phyloP scores from a whole-genome alignment of 2,888 invertebrate genomes.

The Drosophila ustulata region DNA sequence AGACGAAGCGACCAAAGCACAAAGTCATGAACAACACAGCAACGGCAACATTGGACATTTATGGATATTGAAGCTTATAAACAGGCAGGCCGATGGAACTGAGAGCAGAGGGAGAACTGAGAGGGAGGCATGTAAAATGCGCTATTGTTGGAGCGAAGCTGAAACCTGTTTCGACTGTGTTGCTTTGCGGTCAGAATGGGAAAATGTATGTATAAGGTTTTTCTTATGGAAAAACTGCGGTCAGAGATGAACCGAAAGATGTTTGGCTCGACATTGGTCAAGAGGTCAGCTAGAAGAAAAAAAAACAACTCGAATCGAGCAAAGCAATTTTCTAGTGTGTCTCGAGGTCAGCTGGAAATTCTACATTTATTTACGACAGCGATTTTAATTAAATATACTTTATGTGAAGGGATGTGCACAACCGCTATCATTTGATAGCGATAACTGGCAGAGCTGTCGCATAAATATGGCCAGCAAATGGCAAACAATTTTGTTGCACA shows the following conservation, averaged over 20 bases:
- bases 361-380: constrained; percentile 39
- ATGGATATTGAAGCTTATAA: constrained; percentile 80
- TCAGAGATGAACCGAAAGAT: constrained; percentile 24
- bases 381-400: constrained; percentile 57
- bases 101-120: not conserved
- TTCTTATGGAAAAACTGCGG: constrained; percentile 57
- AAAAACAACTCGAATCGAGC: constrained; percentile 6
- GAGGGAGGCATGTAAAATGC: constrained; percentile 31
- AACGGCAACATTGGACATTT: constrained; percentile 74
- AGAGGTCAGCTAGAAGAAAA: constrained; percentile 48
- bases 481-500: constrained; percentile 57
- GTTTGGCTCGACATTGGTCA: constrained; percentile 30
- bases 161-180: constrained; percentile 62
- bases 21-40: constrained; percentile 70
- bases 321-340: constrained; percentile 35
- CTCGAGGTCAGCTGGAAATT: constrained; percentile 42
- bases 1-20: constrained; percentile 37
- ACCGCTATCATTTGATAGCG: constrained; percentile 28
- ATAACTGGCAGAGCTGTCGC: constrained; percentile 31
- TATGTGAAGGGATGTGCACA: constrained; percentile 10
- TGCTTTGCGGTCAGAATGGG: constrained; percentile 37
- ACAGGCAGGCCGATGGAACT: constrained; percentile 53
- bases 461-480: constrained; percentile 47
- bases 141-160: constrained; percentile 44
- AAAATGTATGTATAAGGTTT: constrained; percentile 24